Base-by-base conservation (phyloP, 2,888 invertebrate genomes). In the Synergus itoensis region DNA sequence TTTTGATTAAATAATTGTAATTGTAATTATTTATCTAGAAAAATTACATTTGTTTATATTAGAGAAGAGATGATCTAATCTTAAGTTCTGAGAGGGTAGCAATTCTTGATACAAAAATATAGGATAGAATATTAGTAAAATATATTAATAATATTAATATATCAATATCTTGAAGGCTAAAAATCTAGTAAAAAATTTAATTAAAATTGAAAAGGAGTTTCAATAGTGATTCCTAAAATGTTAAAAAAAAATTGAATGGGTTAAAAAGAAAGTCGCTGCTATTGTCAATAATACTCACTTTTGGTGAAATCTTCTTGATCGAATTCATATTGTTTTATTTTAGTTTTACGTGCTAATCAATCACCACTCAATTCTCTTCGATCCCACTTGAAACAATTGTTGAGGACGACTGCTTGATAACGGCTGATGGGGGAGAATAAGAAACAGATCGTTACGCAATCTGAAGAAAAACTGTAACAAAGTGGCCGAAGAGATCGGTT, bases 361-460 rank as follows among this genome's bases (percentile, higher is more conserved):
- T 48, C 36, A 69, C 48, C 28, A 28, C 14, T 69, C 53, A 73
- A 73, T 5, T 36, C 28, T 53, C 53, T 73, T 73, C 73, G 73
- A 36, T 73, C 73, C 53, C 73, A 73, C 73, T 73, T 73, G 48
- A 16, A 53, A 73, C 73, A 73, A 73, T 83, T 77, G 78, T 64
- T 77, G 77, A 63, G 41, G 79, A 80, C 75, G 78, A 63, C 80
- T 63, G 82, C 53, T 77, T 65, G 67, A 77, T 78, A 77, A 73
- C 80, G 36, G 77, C 81, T 82, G 80, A 78, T 79, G 78, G 77
- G 40, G 77, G 64, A 78, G 76, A 80, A 79, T 79, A 80, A 76
- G 77, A 82, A 78, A 80, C 82, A 82, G 81, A 82, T 84, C 81
- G 64, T 84, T 79, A 82, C 79, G 80, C 81, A 84, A 81, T 80